A percentile compares a stretch with the other conserved stretches of the same genome.
Conservation (phyloP, 2,797 vertebrate species). For the Dromococcyx pavoninus region DNA sequence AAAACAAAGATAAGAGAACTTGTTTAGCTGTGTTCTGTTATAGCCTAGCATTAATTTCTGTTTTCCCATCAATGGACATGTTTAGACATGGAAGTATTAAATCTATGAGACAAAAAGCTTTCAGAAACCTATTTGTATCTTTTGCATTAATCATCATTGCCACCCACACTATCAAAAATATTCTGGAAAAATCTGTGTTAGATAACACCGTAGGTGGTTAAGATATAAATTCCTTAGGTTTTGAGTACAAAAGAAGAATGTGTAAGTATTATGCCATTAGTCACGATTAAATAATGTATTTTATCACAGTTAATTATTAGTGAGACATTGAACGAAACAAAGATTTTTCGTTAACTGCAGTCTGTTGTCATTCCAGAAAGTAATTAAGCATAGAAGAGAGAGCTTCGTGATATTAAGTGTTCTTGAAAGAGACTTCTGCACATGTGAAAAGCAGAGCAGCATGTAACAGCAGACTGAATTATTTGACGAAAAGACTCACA, state of each 20-base stretch:
- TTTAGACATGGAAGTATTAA: conserved; percentile 58
- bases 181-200: conserved; percentile 46
- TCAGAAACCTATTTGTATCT: conserved; percentile 42
- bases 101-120: conserved; percentile 29
- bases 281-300: neutral
- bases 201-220: neutral
- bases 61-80: conserved; percentile 19
- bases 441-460: neutral
- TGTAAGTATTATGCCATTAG: neutral
- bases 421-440: neutral
- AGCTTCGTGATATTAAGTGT: neutral
- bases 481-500: conserved; percentile 8
- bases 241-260: neutral
- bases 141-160: conserved; percentile 32
- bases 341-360: neutral
- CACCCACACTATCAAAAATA: conserved; percentile 37
- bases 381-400: neutral
- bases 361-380: neutral
- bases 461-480: neutral
- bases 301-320: neutral
- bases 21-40: neutral
- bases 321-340: neutral
- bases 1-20: neutral
- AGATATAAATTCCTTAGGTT: neutral
- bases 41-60: neutral